Conservation (phyloP, 2,888 invertebrate genomes). For the Drosophila meridiana region DNA sequence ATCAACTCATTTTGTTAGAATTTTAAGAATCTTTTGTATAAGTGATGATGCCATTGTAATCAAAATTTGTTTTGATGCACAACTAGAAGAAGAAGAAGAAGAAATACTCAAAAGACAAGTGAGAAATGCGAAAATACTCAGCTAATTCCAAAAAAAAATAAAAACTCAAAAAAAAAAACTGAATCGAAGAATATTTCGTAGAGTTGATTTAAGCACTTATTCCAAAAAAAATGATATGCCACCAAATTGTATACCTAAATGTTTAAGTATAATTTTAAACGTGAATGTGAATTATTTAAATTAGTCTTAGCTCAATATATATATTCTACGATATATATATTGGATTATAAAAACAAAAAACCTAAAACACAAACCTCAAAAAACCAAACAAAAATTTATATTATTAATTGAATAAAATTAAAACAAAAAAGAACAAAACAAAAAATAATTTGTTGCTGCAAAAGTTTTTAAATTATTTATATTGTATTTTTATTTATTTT, state of each 20-base stretch:
- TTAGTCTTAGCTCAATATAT: conserved; percentile 26
- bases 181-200: conserved; percentile 6
- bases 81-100: not conserved
- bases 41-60: conserved; percentile 54
- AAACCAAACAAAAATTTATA: conserved; percentile 52
- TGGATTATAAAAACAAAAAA: conserved; percentile 12
- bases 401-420: conserved; percentile 65
- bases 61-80: not conserved
- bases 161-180: conserved; percentile 26
- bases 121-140: conserved; percentile 44
- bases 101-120: conserved; percentile 27
- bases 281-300: conserved; percentile 57
- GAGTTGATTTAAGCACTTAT: conserved; percentile 58
- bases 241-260: conserved; percentile 69
- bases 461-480: conserved; percentile 38
- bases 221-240: conserved; percentile 69
- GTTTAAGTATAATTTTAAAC: conserved; percentile 50
- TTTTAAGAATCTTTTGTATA: conserved; percentile 50
- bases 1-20: conserved; percentile 57
- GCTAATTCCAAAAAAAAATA: conserved; percentile 37
- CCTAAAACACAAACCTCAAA: conserved; percentile 14
- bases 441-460: conserved; percentile 43
- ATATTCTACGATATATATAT: conserved; percentile 32
- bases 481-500: conserved; percentile 12
- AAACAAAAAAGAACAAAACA: conserved; percentile 33